Evolutionary conservation across 2,797 vertebrate species (phyloP).

Genomic region (Hypotaenidia philippensis): DNA sequence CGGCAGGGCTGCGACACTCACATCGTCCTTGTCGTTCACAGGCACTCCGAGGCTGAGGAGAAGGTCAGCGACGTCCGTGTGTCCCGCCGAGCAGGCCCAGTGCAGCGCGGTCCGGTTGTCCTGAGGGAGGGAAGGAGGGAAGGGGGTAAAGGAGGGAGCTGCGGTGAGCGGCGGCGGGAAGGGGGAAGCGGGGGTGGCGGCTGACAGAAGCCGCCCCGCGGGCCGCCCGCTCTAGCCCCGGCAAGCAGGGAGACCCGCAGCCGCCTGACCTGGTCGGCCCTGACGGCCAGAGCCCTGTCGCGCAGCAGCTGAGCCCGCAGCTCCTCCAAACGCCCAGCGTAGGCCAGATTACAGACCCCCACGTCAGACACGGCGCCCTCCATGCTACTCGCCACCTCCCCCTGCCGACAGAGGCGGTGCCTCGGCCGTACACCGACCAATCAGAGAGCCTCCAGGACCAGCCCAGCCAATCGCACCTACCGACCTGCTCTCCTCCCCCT

Average conservation of each 20-base stretch:
- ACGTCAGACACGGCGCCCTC: constrained; percentile 89
- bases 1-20: constrained; percentile 66
- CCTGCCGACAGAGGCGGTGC: not conserved
- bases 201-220: not conserved
- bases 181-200: not conserved
- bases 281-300: constrained; percentile 87
- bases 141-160: too few relatives aligned
- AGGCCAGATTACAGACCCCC: constrained; percentile 91
- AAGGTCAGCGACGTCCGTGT: constrained; percentile 88
- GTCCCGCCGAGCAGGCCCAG: constrained; percentile 97
- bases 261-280: constrained; percentile 89
- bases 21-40: constrained; percentile 92
- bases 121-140: constrained; percentile 59
- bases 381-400: constrained; percentile 58
- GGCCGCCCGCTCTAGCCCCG: not conserved
- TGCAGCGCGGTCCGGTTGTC: constrained; percentile 91
- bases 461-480: not conserved
- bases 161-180: not conserved
- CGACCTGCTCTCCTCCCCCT: not conserved
- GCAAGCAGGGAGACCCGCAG: not conserved
- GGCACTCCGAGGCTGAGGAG: constrained; percentile 90
- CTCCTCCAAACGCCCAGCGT: constrained; percentile 87
- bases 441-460: not conserved
- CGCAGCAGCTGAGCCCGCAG: constrained; percentile 84
- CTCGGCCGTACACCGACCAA: not conserved